phyloP scores from a whole-genome alignment of 2,888 invertebrate species.

The Habroteleia sp. region DNA sequence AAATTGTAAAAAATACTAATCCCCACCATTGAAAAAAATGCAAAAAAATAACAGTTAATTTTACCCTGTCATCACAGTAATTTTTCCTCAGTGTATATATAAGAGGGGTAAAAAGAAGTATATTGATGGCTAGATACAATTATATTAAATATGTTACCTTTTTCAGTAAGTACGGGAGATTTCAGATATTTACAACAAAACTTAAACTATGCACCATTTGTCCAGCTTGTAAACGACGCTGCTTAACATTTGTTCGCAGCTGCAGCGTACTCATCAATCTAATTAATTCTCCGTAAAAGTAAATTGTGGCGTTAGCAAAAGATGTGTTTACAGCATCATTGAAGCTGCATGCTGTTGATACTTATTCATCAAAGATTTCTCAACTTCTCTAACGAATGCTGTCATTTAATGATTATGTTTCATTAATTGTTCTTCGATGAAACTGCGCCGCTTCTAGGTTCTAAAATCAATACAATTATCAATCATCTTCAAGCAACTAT shows the following conservation, averaged over 20 bases:
- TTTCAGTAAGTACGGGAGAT: too few relatives aligned
- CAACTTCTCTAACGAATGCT: conserved; percentile 6
- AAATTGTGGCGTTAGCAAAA: conserved; percentile 35
- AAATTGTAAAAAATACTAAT: too few relatives aligned
- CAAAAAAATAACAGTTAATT: too few relatives aligned
- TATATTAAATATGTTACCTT: too few relatives aligned
- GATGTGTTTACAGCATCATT: conserved; percentile 21
- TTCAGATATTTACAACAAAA: too few relatives aligned
- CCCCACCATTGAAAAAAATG: too few relatives aligned
- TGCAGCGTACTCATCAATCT: conserved; percentile 34
- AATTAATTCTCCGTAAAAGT: conserved; percentile 49
- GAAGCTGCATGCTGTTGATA: conserved; percentile 8
- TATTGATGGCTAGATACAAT: too few relatives aligned
- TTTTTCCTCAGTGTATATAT: too few relatives aligned
- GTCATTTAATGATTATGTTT: conserved; percentile 24
- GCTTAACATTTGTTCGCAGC: conserved; percentile 10
- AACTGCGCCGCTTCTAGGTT: neutral
- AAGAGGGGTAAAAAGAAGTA: too few relatives aligned
- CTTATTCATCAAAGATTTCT: conserved; percentile 39
- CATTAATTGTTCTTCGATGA: conserved; percentile 6
- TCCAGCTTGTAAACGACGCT: neutral
- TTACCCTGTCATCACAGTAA: too few relatives aligned
- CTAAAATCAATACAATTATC: conserved; percentile 14
- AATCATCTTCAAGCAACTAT: conserved; percentile 23
- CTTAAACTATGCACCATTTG: too few relatives aligned